These are phyloP conservation scores for Nesometra sesokonis DNA, from an alignment of 35 echinoderm and acorn worm species.

Conservation along the genomic window DNA sequence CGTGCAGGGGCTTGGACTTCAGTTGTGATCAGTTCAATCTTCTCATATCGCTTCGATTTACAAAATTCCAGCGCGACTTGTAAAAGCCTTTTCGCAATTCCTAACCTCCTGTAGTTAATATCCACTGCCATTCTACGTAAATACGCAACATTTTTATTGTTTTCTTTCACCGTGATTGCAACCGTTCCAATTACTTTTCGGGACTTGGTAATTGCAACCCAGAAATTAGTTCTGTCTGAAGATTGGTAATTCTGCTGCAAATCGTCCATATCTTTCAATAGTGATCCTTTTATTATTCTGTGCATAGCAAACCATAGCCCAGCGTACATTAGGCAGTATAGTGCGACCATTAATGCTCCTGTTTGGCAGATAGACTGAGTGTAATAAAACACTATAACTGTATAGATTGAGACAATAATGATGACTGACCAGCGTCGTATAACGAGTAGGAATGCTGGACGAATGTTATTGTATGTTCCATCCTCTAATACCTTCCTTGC, in stretches of 20 bases:
- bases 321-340: not conserved
- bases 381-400: not conserved
- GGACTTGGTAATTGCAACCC: conserved; percentile 3
- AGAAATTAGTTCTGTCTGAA: conserved; percentile 22
- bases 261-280: conserved; percentile 11
- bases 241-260: conserved; percentile 16
- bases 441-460: not conserved
- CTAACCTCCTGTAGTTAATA: conserved; percentile 16
- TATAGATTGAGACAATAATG: not conserved
- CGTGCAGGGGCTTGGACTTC: conserved; percentile 25
- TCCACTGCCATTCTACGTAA: conserved; percentile 19
- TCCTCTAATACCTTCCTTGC: not conserved
- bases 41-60: conserved; percentile 1
- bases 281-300: conserved; percentile 4
- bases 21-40: conserved; percentile 26
- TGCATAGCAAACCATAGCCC: not conserved
- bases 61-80: conserved; percentile 15
- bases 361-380: not conserved
- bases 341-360: not conserved
- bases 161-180: conserved; percentile 22
- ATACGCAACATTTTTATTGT: conserved; percentile 10
- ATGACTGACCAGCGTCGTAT: not conserved
- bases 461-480: not conserved
- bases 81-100: conserved; percentile 20
- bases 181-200: conserved; percentile 6